Conservation (phyloP, 2,888 invertebrate species). For the Drosophila infuscata region DNA sequence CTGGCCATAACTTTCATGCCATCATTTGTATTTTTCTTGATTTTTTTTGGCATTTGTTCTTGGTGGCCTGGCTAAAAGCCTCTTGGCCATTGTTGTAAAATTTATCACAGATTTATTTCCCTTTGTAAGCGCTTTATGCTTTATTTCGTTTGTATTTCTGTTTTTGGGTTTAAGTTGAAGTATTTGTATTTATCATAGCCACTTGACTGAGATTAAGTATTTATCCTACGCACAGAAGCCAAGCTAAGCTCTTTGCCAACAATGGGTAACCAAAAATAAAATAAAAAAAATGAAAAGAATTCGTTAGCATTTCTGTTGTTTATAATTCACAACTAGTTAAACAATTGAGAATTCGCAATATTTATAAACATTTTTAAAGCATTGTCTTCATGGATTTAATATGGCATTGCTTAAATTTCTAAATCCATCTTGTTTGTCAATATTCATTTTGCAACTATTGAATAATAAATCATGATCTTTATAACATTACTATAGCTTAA, state of each 20-base stretch:
- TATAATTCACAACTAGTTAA: conserved; percentile 32
- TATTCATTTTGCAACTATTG: neutral
- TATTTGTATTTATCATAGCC: conserved; percentile 51
- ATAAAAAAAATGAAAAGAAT: neutral
- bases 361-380: neutral
- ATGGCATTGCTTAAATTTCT: neutral
- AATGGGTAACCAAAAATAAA: conserved; percentile 7
- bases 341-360: neutral
- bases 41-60: conserved; percentile 26
- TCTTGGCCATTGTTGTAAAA: conserved; percentile 55
- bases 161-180: conserved; percentile 42
- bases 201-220: conserved; percentile 52
- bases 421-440: neutral
- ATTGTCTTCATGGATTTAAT: neutral
- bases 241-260: conserved; percentile 27
- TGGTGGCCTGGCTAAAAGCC: conserved; percentile 17
- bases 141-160: conserved; percentile 31
- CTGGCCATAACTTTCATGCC: conserved; percentile 68
- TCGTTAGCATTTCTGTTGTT: conserved; percentile 12
- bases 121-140: conserved; percentile 64
- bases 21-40: conserved; percentile 59
- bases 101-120: conserved; percentile 71
- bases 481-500: conserved; percentile 17
- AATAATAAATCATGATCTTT: neutral
- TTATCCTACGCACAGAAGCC: conserved; percentile 17